Evolutionary conservation across 2,797 vertebrate genomes (phyloP).

Genomic region (Sphaeramia orbicularis): DNA sequence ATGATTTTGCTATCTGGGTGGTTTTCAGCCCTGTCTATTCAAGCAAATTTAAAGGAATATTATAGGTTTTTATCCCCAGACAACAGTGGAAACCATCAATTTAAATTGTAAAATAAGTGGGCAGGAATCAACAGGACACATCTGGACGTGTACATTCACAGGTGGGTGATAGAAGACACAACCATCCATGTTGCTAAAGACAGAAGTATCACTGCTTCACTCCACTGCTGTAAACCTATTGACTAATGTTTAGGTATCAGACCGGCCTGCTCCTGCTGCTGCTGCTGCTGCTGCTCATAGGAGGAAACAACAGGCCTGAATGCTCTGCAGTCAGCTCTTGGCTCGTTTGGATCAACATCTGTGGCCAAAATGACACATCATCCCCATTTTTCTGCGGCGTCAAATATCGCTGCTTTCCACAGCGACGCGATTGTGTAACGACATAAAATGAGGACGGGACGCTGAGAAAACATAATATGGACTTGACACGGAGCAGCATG

Average conservation of each 20-base stretch:
- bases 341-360: conserved; percentile 62
- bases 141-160: too few relatives aligned
- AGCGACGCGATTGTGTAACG: conserved; percentile 51
- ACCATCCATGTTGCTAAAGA: too few relatives aligned
- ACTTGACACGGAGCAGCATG: conserved; percentile 17
- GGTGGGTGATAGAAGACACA: too few relatives aligned
- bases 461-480: neutral
- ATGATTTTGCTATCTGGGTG: too few relatives aligned
- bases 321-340: conserved; percentile 61
- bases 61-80: too few relatives aligned
- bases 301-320: conserved; percentile 60
- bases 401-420: conserved; percentile 34
- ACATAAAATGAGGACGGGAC: conserved; percentile 30
- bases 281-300: conserved; percentile 25
- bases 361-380: conserved; percentile 71
- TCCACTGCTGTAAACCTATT: conserved; percentile 23
- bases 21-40: neutral
- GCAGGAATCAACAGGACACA: too few relatives aligned
- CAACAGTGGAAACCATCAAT: too few relatives aligned
- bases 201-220: neutral
- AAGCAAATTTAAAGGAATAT: too few relatives aligned
- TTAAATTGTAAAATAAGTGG: too few relatives aligned
- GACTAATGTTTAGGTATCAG: conserved; percentile 40
- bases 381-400: conserved; percentile 22
- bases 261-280: conserved; percentile 50